A percentile compares a stretch with the other conserved stretches of the same genome.
Conservation (phyloP, 2,113 vertebrate genomes). For the Hiodon alosoides region DNA sequence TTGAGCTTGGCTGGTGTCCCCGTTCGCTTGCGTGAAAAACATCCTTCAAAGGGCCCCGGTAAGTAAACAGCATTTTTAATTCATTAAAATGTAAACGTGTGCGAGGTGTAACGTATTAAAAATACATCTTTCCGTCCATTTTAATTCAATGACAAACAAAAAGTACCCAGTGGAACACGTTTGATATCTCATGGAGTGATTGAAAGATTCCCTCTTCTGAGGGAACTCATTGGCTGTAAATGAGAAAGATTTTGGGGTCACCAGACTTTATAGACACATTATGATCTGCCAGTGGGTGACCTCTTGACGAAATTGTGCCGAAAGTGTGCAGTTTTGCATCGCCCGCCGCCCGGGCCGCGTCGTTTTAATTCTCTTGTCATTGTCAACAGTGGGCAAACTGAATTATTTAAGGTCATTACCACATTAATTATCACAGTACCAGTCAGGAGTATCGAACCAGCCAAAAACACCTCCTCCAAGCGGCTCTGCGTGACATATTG, state of each 20-base stretch:
- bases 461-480: constrained; percentile 8
- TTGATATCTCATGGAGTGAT: no score
- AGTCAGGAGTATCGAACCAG: constrained; percentile 23
- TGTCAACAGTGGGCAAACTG: constrained; percentile 12
- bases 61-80: no score
- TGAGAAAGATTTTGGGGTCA: constrained; percentile 52
- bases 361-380: neutral
- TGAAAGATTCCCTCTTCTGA: no score
- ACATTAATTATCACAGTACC: constrained; percentile 29
- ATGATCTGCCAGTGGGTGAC: constrained; percentile 35
- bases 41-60: constrained; percentile 15
- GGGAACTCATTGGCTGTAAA: constrained; percentile 54
- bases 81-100: no score
- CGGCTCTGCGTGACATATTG: constrained; percentile 13
- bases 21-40: constrained; percentile 17
- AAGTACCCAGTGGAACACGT: no score
- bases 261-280: constrained; percentile 50
- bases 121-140: no score
- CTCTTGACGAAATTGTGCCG: constrained; percentile 19
- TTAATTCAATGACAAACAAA: no score
- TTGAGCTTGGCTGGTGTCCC: neutral
- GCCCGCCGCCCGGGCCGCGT: neutral
- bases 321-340: constrained; percentile 23
- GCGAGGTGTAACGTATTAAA: no score
- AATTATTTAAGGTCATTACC: constrained; percentile 32